Percentiles rank a stretch among this genome's conserved stretches.
Evolutionary conservation across 2,888 invertebrate species (phyloP).

Genomic region (Luperina testacea): DNA sequence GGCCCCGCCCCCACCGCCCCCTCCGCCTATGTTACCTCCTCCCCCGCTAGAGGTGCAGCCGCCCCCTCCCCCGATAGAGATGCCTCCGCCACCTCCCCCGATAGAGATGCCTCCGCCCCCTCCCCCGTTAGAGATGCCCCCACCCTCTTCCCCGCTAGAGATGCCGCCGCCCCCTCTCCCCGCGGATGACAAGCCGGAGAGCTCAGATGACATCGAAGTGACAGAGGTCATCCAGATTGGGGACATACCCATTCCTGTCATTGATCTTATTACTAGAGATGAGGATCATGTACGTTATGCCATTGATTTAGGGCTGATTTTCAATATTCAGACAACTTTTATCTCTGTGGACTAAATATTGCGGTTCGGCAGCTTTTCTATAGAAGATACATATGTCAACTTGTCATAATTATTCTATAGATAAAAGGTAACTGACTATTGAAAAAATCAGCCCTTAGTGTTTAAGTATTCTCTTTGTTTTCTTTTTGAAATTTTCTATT

Average conservation of each 20-base stretch:
- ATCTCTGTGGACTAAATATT: background rate
- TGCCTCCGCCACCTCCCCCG: constrained; percentile 69
- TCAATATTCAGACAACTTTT: background rate
- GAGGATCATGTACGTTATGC: constrained; percentile 75
- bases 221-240: constrained; percentile 74
- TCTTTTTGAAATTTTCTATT: background rate
- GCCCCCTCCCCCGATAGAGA: constrained; percentile 51
- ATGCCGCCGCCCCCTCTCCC: constrained; percentile 57
- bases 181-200: constrained; percentile 31
- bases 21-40: constrained; percentile 57
- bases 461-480: background rate
- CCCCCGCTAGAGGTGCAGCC: constrained; percentile 40
- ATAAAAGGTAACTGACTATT: background rate
- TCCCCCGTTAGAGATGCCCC: constrained; percentile 58
- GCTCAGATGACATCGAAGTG: constrained; percentile 73
- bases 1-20: constrained; percentile 78
- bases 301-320: background rate
- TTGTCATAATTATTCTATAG: background rate
- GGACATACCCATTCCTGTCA: constrained; percentile 79
- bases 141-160: constrained; percentile 57
- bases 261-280: constrained; percentile 75
- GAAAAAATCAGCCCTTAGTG: background rate
- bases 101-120: constrained; percentile 52
- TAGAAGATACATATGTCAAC: background rate
- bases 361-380: background rate